A percentile compares a stretch with the other conserved stretches of the same genome.
These are phyloP conservation scores for Pardosa pseudoannulata DNA, from an alignment of 2,888 invertebrate genomes.

Conservation along the genomic window DNA sequence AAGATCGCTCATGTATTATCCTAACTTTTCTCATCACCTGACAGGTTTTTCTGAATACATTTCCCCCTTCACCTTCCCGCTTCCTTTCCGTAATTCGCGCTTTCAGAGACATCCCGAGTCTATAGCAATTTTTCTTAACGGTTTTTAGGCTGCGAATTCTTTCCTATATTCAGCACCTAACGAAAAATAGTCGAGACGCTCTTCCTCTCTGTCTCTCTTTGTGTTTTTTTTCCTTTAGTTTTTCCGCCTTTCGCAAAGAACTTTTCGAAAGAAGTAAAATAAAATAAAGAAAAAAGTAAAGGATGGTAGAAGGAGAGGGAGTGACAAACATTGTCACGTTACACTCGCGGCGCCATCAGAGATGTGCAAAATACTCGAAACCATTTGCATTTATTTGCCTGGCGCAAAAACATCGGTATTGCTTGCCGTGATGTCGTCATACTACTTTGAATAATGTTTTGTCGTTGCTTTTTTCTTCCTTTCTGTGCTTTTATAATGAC, in stretches of 20 bases:
- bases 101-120: background rate
- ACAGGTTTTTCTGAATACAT: background rate
- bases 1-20: background rate
- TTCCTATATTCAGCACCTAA: background rate
- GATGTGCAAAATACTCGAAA: constrained; percentile 58
- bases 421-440: constrained; percentile 66
- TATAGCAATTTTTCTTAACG: constrained; percentile 5
- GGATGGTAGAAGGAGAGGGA: background rate
- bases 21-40: constrained; percentile 1
- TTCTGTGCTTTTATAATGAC: constrained; percentile 48
- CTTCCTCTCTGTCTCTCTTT: no score
- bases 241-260: background rate
- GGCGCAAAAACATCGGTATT: constrained; percentile 49
- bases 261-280: background rate
- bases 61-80: background rate
- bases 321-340: constrained; percentile 56
- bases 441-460: constrained; percentile 70
- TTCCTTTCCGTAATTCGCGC: background rate
- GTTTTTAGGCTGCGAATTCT: background rate
- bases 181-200: background rate
- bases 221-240: background rate
- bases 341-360: constrained; percentile 43
- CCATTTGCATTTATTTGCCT: constrained; percentile 66
- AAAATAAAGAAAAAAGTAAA: background rate
- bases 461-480: constrained; percentile 27